Base-by-base conservation (phyloP, 2,888 invertebrate genomes). In the Netelia virgata region DNA sequence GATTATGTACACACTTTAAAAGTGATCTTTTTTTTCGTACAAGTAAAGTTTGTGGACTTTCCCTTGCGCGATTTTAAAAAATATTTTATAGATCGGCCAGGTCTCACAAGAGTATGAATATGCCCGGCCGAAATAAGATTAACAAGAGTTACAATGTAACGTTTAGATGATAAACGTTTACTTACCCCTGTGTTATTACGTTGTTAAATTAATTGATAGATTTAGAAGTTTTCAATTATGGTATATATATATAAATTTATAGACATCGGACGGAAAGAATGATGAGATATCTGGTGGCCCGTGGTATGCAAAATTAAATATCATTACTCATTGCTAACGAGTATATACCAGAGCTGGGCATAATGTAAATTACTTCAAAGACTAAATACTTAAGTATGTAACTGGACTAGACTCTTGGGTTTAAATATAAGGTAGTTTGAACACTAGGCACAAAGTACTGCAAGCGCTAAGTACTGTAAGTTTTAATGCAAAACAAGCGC, bases 101-200 rank as follows among this genome's bases (percentile, higher is more conserved):
- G 73, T 23, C 20, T 68, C 61, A 47, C 11, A 64, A 41, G 10
- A 73, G 10, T 73, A 23, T 50, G 53, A 47, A 55, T 41, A 47
- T 16, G 10, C 63, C 72, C 72, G 36, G 77, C 63, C 84, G 84
- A 61, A 61, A 77, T 84, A 43, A 63, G 55, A 41, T 79, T 83
- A 73, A 66, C 8, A 53, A 72, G 43, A 79, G 81, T 84, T 87
- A 81, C 43, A 63, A 76, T 50, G 73, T 43, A 84, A 83, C 63
- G 86, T 86, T 87, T 82, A 86, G 61, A 79, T 81, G 53, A 36
- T 72, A 70, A 72, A 83, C 78, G 78, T 77, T 76, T 87, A 87
- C 87, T 87, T 83, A 87, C 87, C 87, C 76, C 50, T 16, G 55
- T 70, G 74, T 79, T 84, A 80, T 86, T 86, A 86, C 57, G 82